phyloP scores from a whole-genome alignment of 2,113 vertebrate species.

The Myxocyprinus asiaticus region DNA sequence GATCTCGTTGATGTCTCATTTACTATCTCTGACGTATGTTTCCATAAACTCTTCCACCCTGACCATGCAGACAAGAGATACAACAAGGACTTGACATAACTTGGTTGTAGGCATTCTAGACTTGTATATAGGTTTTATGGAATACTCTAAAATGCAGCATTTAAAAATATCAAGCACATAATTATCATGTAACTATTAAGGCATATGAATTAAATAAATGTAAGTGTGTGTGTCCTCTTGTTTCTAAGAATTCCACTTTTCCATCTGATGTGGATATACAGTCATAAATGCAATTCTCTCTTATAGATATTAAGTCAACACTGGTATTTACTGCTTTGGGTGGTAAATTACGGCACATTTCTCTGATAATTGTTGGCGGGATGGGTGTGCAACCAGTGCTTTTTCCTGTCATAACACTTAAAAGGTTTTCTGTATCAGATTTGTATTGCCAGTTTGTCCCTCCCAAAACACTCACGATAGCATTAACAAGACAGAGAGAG shows the following conservation, averaged over 20 bases:
- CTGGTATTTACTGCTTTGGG: slow-evolving; percentile 58
- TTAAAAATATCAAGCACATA: no score
- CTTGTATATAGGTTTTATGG: no score
- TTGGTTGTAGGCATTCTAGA: slow-evolving; percentile 12
- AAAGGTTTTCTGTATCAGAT: neutral
- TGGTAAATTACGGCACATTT: slow-evolving; percentile 22
- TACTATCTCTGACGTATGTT: slow-evolving; percentile 59
- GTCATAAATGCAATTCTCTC: slow-evolving; percentile 58
- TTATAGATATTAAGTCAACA: slow-evolving; percentile 53
- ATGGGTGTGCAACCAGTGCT: neutral
- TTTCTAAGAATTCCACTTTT: neutral
- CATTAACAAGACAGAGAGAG: no score
- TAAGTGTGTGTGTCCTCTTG: no score
- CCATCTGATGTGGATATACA: neutral
- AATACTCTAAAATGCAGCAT: no score
- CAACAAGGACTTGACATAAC: slow-evolving; percentile 51
- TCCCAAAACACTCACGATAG: no score
- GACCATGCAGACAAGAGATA: slow-evolving; percentile 64
- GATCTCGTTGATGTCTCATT: slow-evolving; percentile 55
- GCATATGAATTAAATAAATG: no score
- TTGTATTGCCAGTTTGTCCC: no score
- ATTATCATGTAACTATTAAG: no score
- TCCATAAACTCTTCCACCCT: slow-evolving; percentile 53
- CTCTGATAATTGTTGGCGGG: neutral
- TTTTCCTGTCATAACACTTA: slow-evolving; percentile 8